These are phyloP conservation scores for Trachops cirrhosus DNA, from an alignment of 2,797 vertebrate species.

Conservation along the genomic window DNA sequence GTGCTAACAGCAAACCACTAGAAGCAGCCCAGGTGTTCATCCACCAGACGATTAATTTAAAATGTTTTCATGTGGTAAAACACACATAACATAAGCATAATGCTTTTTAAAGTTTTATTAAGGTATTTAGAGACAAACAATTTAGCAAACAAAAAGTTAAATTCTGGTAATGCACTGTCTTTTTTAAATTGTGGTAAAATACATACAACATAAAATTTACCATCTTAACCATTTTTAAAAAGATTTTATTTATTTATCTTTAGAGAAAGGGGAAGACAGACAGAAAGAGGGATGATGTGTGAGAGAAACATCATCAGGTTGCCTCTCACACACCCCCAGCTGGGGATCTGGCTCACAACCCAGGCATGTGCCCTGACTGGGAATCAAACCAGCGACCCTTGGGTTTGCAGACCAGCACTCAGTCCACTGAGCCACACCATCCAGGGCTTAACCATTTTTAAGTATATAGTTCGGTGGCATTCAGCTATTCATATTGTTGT, in stretches of 20 bases:
- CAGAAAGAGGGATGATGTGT: too few species aligned
- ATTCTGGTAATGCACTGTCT: neutral
- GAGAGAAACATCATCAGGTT: too few species aligned
- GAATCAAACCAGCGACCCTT: too few species aligned
- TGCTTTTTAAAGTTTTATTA: neutral
- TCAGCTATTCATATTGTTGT: neutral
- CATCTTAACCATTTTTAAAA: neutral
- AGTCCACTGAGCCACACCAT: neutral
- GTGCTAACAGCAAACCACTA: neutral
- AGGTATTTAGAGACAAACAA: neutral
- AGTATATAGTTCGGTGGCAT: neutral
- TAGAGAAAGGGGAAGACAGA: too few species aligned
- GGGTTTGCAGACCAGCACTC: too few species aligned
- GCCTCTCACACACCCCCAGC: too few species aligned
- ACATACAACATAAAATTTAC: neutral
- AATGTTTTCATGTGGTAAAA: neutral
- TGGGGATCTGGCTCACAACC: too few species aligned
- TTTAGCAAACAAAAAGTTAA: neutral
- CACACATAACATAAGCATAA: neutral
- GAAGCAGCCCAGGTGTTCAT: neutral
- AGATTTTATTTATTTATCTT: neutral
- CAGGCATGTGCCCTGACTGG: too few species aligned
- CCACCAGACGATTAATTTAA: neutral
- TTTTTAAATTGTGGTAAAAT: neutral
- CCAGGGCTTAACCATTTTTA: neutral